phyloP scores from a whole-genome alignment of 2,888 invertebrate genomes.

The Lycocerus yunnanus region DNA sequence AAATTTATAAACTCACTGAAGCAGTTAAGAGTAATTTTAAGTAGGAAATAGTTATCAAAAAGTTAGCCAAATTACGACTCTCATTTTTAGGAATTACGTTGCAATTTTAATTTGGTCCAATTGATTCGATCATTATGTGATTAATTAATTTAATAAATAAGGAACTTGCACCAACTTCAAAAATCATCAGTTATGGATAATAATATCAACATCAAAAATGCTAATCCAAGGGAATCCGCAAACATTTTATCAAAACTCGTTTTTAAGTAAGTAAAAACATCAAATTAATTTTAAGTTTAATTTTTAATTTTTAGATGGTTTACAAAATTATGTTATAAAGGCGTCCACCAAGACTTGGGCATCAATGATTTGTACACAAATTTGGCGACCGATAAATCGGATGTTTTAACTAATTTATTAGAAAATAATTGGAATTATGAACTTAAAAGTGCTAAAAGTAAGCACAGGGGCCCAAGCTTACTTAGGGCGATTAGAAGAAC shows the following conservation, averaged over 20 bases:
- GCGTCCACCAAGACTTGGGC: conserved; percentile 63
- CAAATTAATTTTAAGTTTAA: neutral
- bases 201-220: neutral
- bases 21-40: neutral
- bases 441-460: conserved; percentile 59
- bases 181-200: neutral
- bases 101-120: neutral
- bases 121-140: neutral
- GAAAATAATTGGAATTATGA: conserved; percentile 66
- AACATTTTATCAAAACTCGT: neutral
- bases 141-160: neutral
- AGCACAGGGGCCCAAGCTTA: conserved; percentile 61
- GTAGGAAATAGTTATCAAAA: neutral
- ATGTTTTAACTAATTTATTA: conserved; percentile 64
- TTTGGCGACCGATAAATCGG: conserved; percentile 64
- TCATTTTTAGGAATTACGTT: neutral
- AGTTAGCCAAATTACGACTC: neutral
- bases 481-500: conserved; percentile 61
- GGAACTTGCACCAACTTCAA: neutral
- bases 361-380: conserved; percentile 59
- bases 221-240: neutral
- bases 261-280: neutral
- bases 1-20: neutral
- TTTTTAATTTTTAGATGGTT: conserved; percentile 47
- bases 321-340: conserved; percentile 54